Evolutionary conservation across 2,888 invertebrate genomes (phyloP).

Genomic region (Lasioglossum vierecki): DNA sequence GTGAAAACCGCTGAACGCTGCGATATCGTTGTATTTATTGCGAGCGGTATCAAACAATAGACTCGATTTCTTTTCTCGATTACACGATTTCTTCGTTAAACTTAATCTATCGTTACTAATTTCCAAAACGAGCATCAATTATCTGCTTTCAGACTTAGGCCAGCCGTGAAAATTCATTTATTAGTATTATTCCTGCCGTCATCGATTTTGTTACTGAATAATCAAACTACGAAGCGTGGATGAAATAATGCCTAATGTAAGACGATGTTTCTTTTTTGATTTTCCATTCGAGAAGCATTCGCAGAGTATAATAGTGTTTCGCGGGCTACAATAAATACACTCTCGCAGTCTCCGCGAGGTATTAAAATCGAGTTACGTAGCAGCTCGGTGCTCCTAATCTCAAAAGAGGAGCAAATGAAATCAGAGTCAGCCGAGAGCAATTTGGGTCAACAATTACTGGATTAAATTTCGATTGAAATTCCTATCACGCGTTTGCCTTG

Average conservation of each 20-base stretch:
- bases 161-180: background rate
- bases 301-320: background rate
- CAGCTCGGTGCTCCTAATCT: background rate
- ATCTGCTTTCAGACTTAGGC: background rate
- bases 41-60: background rate
- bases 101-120: background rate
- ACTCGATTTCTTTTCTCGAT: background rate
- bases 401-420: background rate
- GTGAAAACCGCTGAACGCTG: background rate
- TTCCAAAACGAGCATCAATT: background rate
- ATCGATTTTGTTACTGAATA: background rate
- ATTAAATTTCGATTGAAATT: constrained; percentile 4
- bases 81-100: background rate
- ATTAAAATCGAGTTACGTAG: constrained; percentile 1
- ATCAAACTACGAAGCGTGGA: background rate
- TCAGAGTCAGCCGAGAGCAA: background rate
- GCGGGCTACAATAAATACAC: background rate
- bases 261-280: background rate
- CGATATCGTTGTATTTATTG: background rate
- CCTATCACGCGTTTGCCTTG: background rate
- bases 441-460: constrained; percentile 2
- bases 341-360: background rate
- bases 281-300: background rate
- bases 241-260: background rate
- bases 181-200: background rate